Evolutionary conservation across 2,113 vertebrate genomes (phyloP), one percentile per base, ranked within the genome.

Genomic region (Camelus dromedarius): DNA sequence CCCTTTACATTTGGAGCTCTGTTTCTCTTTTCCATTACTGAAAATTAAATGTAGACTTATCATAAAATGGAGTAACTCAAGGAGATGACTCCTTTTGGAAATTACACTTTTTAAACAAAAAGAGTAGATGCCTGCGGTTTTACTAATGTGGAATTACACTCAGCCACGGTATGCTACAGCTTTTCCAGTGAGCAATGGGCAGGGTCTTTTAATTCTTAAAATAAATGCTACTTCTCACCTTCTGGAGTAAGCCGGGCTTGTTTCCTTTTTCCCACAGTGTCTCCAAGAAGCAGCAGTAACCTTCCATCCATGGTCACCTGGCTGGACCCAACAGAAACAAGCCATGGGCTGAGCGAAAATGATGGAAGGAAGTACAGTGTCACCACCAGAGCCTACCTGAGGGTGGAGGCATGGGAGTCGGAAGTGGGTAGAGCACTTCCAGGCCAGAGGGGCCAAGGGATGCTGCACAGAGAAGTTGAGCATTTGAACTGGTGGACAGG

Each of bases 11-110:
- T 62, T 54, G 16, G 83, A 88, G 48, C 8, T 77, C 35, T 76
- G 60, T 70, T 77, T 95, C 30, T 79, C 64, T 79, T 96, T 84
- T 89, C 4, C 35, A 48, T 32, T 72, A 76, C 76, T 64, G 54
- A 94, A 92, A 89, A 70, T 79, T 84, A 84, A 89, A 54, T 81
- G 26, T 62, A 64, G 54, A 38, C 28, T 64, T 92, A 92, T 62
- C 20, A 70, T 56, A 82, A 72, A 70, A 42, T 6, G 56, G 5
- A 70, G 11, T 22, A 56, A 83, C 52, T 92, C 76, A 88, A 56
- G 56, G 24, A 76, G 92, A 94, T 46, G 32, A 62, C 46, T 58
- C 24, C 54, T 88, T 92, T 50, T 50, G 83, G 52, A 92, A 76
- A 82, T 69, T 62, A 35, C 13, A 67, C 26, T 20, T 69, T 62